Evolutionary conservation across 2,888 invertebrate genomes (phyloP).

Genomic region (Aspidiotus destructor): DNA sequence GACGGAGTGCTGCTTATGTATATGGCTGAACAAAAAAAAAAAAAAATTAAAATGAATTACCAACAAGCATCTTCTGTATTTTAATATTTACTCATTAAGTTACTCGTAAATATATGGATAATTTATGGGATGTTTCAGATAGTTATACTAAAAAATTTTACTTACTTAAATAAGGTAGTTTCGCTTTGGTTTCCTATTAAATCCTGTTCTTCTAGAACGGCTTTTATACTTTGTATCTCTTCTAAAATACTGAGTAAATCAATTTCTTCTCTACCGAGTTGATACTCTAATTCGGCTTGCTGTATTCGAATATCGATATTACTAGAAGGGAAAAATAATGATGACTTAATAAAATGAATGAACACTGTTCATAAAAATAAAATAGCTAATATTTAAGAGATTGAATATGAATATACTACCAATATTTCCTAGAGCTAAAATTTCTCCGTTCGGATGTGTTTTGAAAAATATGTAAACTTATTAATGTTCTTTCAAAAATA

Average conservation of each 20-base stretch:
- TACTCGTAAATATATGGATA: background rate
- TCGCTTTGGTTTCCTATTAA: slow-evolving; percentile 36
- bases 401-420: too few relatives aligned
- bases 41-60: background rate
- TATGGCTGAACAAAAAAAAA: slow-evolving; percentile 7
- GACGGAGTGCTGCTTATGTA: slow-evolving; percentile 26
- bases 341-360: background rate
- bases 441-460: too few relatives aligned
- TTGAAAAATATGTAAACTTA: too few relatives aligned
- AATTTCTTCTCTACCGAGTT: slow-evolving; percentile 76
- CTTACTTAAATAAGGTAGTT: slow-evolving; percentile 37
- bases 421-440: too few relatives aligned
- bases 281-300: slow-evolving; percentile 82
- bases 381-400: too few relatives aligned
- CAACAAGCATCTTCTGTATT: background rate
- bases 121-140: background rate
- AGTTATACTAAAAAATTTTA: slow-evolving; percentile 4
- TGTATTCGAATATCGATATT: slow-evolving; percentile 82
- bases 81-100: background rate
- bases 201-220: slow-evolving; percentile 62
- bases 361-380: background rate
- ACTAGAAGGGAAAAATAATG: slow-evolving; percentile 45
- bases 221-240: slow-evolving; percentile 67
- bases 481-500: too few relatives aligned
- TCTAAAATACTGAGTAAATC: slow-evolving; percentile 74